phyloP scores from a whole-genome alignment of 2,888 invertebrate species.

The Rhorus exstirpatorius region DNA sequence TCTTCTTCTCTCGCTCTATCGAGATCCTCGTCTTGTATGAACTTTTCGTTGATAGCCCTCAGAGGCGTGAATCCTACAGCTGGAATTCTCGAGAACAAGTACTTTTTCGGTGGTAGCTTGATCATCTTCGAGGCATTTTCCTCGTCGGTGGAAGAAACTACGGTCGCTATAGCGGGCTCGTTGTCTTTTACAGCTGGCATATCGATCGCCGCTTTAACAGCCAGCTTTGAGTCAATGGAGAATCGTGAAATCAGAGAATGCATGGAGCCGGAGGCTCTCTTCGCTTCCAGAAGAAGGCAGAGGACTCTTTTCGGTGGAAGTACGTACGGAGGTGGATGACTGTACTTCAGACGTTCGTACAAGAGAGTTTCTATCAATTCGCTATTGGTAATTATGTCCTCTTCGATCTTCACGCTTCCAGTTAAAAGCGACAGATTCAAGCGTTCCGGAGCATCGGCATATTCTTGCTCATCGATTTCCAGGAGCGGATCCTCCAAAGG shows the following conservation, averaged over 20 bases:
- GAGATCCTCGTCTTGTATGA: conserved; percentile 73
- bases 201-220: conserved; percentile 77
- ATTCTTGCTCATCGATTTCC: conserved; percentile 75
- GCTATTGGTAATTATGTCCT: conserved; percentile 63
- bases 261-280: conserved; percentile 81
- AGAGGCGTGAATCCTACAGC: conserved; percentile 80
- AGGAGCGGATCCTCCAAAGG: conserved; percentile 73
- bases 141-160: conserved; percentile 29
- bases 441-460: conserved; percentile 78
- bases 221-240: conserved; percentile 82
- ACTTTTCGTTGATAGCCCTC: conserved; percentile 82
- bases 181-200: conserved; percentile 60
- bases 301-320: conserved; percentile 79
- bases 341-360: conserved; percentile 81
- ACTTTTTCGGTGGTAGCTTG: conserved; percentile 80
- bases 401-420: conserved; percentile 76
- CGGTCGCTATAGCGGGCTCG: conserved; percentile 57
- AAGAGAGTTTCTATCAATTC: conserved; percentile 71
- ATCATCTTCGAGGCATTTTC: conserved; percentile 78
- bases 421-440: conserved; percentile 82
- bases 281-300: conserved; percentile 79
- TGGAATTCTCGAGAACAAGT: conserved; percentile 79
- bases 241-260: conserved; percentile 83
- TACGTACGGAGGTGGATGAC: conserved; percentile 81
- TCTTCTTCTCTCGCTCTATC: conserved; percentile 70